Evolutionary conservation across 2,113 vertebrate genomes (phyloP).

Genomic region (Pomatostomus ruficeps): DNA sequence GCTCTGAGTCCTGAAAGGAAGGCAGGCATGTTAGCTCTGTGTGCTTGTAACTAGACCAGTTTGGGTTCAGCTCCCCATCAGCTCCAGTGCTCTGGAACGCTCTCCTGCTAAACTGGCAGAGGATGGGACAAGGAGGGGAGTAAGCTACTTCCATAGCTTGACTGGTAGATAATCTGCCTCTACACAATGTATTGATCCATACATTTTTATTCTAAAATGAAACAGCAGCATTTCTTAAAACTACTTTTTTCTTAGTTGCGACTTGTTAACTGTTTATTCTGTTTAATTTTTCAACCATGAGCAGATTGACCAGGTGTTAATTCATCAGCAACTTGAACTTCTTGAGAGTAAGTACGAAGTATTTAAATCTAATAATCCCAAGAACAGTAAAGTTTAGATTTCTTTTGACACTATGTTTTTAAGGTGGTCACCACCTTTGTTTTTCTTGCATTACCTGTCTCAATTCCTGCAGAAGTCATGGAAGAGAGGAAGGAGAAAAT

Average conservation of each 20-base stretch:
- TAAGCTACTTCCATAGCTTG: not conserved
- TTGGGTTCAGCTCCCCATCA: not conserved
- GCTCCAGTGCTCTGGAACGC: not conserved
- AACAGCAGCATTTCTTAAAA: not conserved
- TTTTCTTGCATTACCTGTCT: not conserved
- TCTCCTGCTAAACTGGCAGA: not conserved
- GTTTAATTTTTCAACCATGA: constrained; percentile 40
- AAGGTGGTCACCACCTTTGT: not conserved
- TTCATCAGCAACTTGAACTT: constrained; percentile 90
- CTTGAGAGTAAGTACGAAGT: constrained; percentile 82
- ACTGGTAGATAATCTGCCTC: not conserved
- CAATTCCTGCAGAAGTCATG: not conserved
- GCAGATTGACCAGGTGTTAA: constrained; percentile 88
- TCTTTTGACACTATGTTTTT: not conserved
- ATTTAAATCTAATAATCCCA: not conserved
- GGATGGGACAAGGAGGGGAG: rapidly evolving
- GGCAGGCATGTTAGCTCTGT: not conserved
- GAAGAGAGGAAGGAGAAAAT: not conserved
- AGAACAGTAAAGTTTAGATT: not conserved
- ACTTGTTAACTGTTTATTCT: not conserved
- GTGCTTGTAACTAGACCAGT: not conserved
- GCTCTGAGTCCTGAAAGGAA: not conserved
- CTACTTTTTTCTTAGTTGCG: not conserved
- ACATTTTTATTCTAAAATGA: not conserved
- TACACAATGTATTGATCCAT: not conserved